Evolutionary conservation across 2,797 vertebrate species (phyloP).

Genomic region (Silurus lanzhouensis): DNA sequence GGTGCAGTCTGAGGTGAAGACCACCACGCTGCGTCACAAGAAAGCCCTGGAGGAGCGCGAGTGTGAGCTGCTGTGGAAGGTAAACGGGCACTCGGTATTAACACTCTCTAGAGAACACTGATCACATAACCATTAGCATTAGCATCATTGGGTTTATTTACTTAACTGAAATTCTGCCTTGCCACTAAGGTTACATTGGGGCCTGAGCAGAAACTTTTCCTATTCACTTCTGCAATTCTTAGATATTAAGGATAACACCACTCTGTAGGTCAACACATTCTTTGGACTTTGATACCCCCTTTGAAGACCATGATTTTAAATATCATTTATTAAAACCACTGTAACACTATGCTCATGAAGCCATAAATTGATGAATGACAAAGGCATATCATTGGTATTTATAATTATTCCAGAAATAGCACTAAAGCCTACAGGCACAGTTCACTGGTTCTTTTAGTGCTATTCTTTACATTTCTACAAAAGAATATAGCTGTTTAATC

Average conservation of each 20-base stretch:
- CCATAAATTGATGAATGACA: background rate
- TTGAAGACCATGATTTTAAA: background rate
- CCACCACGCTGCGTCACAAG: conserved; percentile 89
- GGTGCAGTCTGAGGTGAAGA: conserved; percentile 96
- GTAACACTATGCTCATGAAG: background rate
- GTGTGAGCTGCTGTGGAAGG: conserved; percentile 98
- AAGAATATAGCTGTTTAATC: no score
- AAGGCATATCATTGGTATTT: background rate
- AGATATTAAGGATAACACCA: background rate
- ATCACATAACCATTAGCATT: conserved; percentile 19
- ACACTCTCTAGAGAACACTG: background rate
- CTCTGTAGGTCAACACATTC: background rate
- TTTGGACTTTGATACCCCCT: background rate
- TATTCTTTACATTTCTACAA: no score
- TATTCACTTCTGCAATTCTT: conserved; percentile 5
- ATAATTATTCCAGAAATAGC: background rate
- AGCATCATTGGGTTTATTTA: conserved; percentile 19
- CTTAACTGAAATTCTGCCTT: conserved; percentile 20
- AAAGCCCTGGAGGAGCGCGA: conserved; percentile 96
- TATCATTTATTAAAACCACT: background rate
- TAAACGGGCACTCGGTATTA: conserved; percentile 60
- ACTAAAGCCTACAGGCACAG: background rate
- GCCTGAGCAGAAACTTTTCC: conserved; percentile 13
- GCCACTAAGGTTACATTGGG: conserved; percentile 12
- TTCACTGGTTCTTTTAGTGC: background rate